Conservation (phyloP, 2,888 invertebrate species). For the Cecidostiba fungosa region DNA sequence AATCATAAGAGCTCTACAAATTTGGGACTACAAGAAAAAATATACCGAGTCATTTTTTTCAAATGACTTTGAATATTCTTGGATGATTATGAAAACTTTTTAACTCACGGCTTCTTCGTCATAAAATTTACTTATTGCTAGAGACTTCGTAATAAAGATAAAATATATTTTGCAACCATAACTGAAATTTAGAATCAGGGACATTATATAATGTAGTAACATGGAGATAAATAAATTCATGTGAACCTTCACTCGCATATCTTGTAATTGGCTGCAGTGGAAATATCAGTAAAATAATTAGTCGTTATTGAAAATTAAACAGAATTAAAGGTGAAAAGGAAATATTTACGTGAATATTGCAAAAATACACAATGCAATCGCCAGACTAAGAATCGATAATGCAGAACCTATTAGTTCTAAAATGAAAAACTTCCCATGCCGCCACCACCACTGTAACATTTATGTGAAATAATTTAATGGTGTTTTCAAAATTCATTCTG, state of each 20-base stretch:
- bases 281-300: neutral
- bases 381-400: neutral
- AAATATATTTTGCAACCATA: slow-evolving; percentile 30
- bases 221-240: slow-evolving; percentile 44
- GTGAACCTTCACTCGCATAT: slow-evolving; percentile 37
- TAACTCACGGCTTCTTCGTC: too few species aligned
- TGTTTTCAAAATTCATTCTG: too few species aligned
- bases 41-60: neutral
- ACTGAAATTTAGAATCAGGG: slow-evolving; percentile 15
- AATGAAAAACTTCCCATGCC: slow-evolving; percentile 6
- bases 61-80: too few species aligned
- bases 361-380: slow-evolving; percentile 31
- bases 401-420: slow-evolving; percentile 33
- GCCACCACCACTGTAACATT: slow-evolving; percentile 25
- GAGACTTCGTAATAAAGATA: neutral
- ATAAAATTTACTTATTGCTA: neutral
- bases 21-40: neutral
- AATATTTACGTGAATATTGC: slow-evolving; percentile 26
- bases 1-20: slow-evolving; percentile 33
- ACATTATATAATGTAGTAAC: neutral
- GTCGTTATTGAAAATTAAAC: neutral
- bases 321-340: neutral
- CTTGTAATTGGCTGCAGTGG: slow-evolving; percentile 24
- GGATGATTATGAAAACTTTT: too few species aligned
- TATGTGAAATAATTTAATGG: neutral